Evolutionary conservation across 2,797 vertebrate genomes (phyloP), one percentile per base, ranked within the genome.

Genomic region (Liparis tanakae): DNA sequence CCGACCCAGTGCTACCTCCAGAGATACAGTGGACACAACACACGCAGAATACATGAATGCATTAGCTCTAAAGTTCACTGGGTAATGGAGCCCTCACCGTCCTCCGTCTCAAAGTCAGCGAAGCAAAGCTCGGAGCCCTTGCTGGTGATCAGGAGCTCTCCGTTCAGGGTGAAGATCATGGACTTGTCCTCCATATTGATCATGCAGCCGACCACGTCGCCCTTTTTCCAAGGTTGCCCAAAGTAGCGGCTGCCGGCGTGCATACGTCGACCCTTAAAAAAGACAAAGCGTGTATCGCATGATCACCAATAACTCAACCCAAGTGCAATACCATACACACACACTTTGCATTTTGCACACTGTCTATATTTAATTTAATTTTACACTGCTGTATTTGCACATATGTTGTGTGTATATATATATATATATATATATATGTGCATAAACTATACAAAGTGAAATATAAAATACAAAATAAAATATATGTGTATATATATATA

Each of bases 201-300:
- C 98, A 99, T 97, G 82, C 97, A 99, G 60, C 98, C 98, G 33
- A 99, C 98, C 61, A 99, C 97, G 0, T 99, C 98, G n/a, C 98
- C 97, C 43, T 93, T 93, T 78, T 95, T 96, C 98, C 98, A 99
- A 1, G 94, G 95, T 25, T 95, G 94, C 56, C 97, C 98, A 78
- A 99, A 99, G 91, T 96, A 98, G 67, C 96, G 95, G 77, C 96
- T 96, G 13, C 98, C 98, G 83, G 94, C 95, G 72, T 99, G 96
- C 94, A 98, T 95, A 12, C 97, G 96, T 17, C 97, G 98, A 56
- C 96, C 98, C 98, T 99, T 83, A 76, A 73, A 66, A 78, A 17
- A 43, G 1, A 56, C 0, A 72, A 51, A 57, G 6, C 0, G 6
- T 9, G 6, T 48, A 17, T 10, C 37, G 10, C n/a, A 67, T 9